Conservation (phyloP, 2,797 vertebrate species). For the Petrocephalus sullivani region DNA sequence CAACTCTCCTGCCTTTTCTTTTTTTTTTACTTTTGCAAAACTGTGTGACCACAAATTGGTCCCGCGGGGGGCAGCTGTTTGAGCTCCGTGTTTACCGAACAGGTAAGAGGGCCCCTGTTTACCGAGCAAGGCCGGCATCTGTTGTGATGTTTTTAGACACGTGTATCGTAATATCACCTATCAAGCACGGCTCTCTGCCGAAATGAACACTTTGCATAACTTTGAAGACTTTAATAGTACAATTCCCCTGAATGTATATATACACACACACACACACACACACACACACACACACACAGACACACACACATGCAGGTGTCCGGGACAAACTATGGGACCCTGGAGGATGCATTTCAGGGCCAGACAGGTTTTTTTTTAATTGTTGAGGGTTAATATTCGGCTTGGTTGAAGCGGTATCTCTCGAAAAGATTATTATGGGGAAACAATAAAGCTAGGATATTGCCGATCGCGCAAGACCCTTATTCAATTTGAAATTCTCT, state of each 20-base stretch:
- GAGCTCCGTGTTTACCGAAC: neutral
- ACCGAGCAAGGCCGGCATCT: neutral
- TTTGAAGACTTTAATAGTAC: neutral
- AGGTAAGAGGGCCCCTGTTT: neutral
- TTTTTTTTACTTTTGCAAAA: neutral
- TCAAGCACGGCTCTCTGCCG: neutral
- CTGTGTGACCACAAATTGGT: neutral
- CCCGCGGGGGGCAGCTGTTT: neutral
- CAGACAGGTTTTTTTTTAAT: too few species aligned
- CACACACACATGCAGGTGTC: too few species aligned
- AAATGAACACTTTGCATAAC: neutral
- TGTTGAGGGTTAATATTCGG: too few species aligned
- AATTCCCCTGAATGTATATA: neutral
- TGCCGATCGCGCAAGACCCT: too few species aligned
- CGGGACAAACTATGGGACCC: too few species aligned
- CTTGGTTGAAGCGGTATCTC: too few species aligned
- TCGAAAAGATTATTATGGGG: too few species aligned
- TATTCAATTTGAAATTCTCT: too few species aligned
- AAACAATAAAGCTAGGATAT: too few species aligned
- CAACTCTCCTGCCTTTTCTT: neutral
- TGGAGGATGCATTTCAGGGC: too few species aligned
- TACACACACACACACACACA: too few species aligned
- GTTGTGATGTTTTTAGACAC: neutral
- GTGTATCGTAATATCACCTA: neutral
- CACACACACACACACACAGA: too few species aligned